A percentile compares a stretch with the other conserved stretches of the same genome.
Evolutionary conservation across 2,113 vertebrate species (phyloP).

Genomic region (Syngnathus scovelli): DNA sequence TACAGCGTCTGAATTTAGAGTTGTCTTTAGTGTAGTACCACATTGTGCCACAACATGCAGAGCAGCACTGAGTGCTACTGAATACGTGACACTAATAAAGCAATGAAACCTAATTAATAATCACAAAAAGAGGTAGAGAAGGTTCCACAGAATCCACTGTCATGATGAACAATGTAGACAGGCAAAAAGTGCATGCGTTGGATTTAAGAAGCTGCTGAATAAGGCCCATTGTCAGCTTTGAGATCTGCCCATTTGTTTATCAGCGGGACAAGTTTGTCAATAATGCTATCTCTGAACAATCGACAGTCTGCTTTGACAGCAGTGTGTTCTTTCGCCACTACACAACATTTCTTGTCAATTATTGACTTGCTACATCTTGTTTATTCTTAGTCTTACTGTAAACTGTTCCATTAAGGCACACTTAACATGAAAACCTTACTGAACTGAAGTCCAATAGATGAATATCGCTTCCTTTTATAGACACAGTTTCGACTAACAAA

Average conservation of each 20-base stretch:
- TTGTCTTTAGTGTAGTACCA: no score
- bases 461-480: neutral
- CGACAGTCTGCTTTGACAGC: neutral
- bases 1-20: no score
- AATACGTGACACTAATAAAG: no score
- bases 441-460: neutral
- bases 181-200: neutral
- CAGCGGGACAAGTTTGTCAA: neutral
- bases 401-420: neutral
- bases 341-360: neutral
- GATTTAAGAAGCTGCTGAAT: conserved; percentile 1
- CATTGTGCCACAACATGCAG: no score
- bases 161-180: no score
- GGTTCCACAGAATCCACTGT: no score
- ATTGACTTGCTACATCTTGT: neutral
- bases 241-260: neutral
- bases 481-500: neutral
- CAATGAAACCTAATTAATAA: neutral
- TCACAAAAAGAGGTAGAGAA: neutral
- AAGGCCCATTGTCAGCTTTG: neutral
- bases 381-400: neutral
- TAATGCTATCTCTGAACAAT: neutral
- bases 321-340: neutral
- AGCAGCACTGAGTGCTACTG: no score
- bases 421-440: neutral